A percentile compares a stretch with the other conserved stretches of the same genome.
phyloP scores from a whole-genome alignment of 2,888 invertebrate species.

The Rhagium mordax region DNA sequence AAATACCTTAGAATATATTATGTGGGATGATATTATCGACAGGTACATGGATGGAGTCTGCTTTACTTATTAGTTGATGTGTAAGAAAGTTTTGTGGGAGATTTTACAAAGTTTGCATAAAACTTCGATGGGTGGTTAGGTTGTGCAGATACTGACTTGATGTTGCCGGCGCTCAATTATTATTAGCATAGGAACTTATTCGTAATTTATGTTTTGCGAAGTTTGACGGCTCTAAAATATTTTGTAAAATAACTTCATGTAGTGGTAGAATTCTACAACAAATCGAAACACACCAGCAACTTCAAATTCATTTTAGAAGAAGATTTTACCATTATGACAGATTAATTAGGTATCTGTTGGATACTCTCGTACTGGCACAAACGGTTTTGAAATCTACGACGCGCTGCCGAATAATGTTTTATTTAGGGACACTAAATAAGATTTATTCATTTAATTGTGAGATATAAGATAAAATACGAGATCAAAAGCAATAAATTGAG shows the following conservation, averaged over 20 bases:
- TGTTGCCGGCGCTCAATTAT: conserved; percentile 32
- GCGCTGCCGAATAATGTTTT: too few relatives aligned
- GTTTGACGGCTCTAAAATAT: background rate
- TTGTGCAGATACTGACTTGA: conserved; percentile 22
- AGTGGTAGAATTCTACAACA: background rate
- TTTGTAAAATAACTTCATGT: background rate
- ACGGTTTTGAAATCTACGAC: too few relatives aligned
- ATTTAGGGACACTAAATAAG: too few relatives aligned
- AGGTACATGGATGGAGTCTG: conserved; percentile 11
- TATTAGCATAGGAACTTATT: conserved; percentile 16
- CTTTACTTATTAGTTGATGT: conserved; percentile 30
- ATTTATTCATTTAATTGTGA: too few relatives aligned
- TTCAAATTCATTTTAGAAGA: background rate
- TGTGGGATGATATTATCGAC: conserved; percentile 26
- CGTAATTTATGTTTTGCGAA: background rate
- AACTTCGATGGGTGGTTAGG: conserved; percentile 34
- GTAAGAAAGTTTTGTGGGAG: conserved; percentile 12
- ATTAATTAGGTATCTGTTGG: background rate
- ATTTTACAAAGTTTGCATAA: conserved; percentile 34
- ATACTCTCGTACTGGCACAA: too few relatives aligned
- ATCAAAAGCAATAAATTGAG: too few relatives aligned
- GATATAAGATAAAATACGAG: too few relatives aligned
- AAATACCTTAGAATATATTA: conserved; percentile 8
- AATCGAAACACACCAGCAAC: too few relatives aligned
- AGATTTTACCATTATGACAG: background rate